Base-by-base conservation (phyloP, 2,797 vertebrate species). In the Darevskia nairensis region DNA sequence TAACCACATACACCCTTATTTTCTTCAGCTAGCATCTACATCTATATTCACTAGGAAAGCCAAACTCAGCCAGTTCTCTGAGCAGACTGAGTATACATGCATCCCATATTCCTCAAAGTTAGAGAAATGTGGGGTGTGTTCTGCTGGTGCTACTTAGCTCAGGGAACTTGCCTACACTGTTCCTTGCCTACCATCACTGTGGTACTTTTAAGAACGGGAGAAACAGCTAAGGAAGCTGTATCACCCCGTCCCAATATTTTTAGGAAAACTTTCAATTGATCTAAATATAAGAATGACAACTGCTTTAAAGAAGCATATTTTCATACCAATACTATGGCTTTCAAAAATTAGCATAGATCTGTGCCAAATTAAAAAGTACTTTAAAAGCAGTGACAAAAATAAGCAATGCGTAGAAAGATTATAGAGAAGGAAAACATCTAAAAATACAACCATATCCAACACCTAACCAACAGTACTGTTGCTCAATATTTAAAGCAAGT, bases 391-490 rank as follows among this genome's bases (percentile, higher is more conserved):
- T 41, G 41, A 15, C 35, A 87, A 81, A n/a, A 80, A 80, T 55
- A 44, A 59, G 3, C 32, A 72, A 61, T 41, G 13, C 3, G 72
- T 23, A 88, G 80, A 13, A 39, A 86, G 23, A 55, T 74, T 72
- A 32, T 6, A 35, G 77, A 50, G 29, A 61, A 87, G 29, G 71
- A 17, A 76, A 82, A 61, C 3, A 19, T 10, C 86, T 75, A 41
- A 23, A 25, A 64, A 27, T 68, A 15, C 86, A 74, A 46, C 59
- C 88, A 81, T 41, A 10, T 35, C 9, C 46, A 44, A 29, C 15
- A 86, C 85, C 71, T 35, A 10, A 0, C 8, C 91, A 92, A 17
- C 35, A 41, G 84, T 87, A 87, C 55, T 75, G n/a, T 27, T 72
- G 39, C 29, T 75, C 35, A 84, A 17, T 21, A 84, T 66, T 46